Evolutionary conservation across 2,888 invertebrate genomes (phyloP), one percentile per base, ranked within the genome.

Genomic region (Thecocarcelia acutangulata): DNA sequence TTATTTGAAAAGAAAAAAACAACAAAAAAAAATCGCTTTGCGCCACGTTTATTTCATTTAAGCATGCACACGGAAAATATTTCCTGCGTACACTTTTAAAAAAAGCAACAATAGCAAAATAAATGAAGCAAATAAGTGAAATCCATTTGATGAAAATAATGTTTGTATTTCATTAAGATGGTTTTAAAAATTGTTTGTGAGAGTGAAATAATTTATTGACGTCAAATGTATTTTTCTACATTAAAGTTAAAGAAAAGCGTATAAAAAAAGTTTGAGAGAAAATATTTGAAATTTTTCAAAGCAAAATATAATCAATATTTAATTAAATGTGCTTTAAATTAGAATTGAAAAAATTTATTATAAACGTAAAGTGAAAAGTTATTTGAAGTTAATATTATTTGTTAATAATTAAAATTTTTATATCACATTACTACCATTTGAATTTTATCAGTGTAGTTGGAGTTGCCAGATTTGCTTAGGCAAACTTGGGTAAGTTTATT

Each of bases 391-490:
- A 42, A n/a, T 33, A 24, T 54, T 17, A 44, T 48, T 19, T 44
- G 50, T 15, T 15, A 28, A 21, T 56, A 44, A 59, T 19, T 17
- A 40, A 12, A n/a, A 48, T 44, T 9, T 12, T 33, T n/a, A n/a
- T n/a, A n/a, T n/a, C n/a, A 3, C 17, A 19, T 2, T 42, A 19
- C 11, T 21, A 2, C 17, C 17, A n/a, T 3, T 46, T 24, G 3
- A 17, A 37, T 80, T 76, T 73, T 66, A 15, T 66, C 52, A 70
- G 82, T 82, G 78, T 82, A 74, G 61, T 75, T 66, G 78, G 70
- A 37, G 82, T 82, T 82, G 82, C 82, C 82, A 82, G 82, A 82
- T 82, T 82, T 82, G 82, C 82, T 70, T 64, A 78, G 82, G 82
- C 82, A 82, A 82, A 70, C 82, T 70, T 56, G 78, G 82, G 82